Conservation (phyloP, 2,113 vertebrate species). For the Myocastor coypus region DNA sequence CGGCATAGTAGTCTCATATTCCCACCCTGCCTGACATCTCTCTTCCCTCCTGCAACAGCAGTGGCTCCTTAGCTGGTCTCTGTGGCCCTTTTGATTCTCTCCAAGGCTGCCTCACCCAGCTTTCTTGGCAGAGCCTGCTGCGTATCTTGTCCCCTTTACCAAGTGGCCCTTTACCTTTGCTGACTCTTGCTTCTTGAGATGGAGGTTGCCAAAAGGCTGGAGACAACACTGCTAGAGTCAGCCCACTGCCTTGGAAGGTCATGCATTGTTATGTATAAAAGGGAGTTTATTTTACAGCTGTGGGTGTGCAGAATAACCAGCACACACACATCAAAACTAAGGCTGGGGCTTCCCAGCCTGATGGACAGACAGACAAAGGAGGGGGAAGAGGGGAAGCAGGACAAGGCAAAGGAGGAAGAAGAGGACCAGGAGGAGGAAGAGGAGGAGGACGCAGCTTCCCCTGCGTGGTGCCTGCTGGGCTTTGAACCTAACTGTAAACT, state of each 20-base stretch:
- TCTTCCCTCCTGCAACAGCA: background rate
- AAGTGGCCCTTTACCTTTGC: background rate
- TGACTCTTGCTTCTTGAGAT: background rate
- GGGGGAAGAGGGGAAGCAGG: too few relatives aligned
- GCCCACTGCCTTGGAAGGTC: background rate
- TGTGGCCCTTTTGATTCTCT: fast-evolving
- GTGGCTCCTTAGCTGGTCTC: too few relatives aligned
- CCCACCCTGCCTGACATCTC: background rate
- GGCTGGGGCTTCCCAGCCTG: background rate
- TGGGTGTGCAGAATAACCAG: background rate
- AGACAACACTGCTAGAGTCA: background rate
- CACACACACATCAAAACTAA: background rate
- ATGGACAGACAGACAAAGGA: background rate
- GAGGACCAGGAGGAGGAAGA: too few relatives aligned
- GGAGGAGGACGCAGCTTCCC: background rate
- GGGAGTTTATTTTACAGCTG: background rate
- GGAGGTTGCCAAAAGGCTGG: background rate
- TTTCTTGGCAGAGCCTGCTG: background rate
- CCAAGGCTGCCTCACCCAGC: fast-evolving
- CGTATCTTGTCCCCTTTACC: background rate
- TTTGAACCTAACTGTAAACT: background rate
- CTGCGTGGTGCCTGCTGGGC: background rate
- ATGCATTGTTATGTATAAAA: background rate
- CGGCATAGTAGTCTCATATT: too few relatives aligned
- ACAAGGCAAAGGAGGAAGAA: too few relatives aligned